Evolutionary conservation across 1,140 invertebrate genomes (phyloP).

Genomic region (Tenebrio molitor): DNA sequence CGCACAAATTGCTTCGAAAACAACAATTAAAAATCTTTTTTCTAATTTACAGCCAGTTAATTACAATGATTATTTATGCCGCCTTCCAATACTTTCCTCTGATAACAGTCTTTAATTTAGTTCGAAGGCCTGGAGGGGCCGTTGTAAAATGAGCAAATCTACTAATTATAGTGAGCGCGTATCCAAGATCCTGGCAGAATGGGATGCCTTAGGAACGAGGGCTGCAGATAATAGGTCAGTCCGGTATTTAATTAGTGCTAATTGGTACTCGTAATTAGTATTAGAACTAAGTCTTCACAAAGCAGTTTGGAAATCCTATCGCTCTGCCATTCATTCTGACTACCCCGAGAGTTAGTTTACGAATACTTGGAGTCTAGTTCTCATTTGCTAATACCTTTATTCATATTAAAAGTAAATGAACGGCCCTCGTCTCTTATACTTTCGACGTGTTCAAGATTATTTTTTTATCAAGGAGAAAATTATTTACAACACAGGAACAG

Average conservation of each 20-base stretch:
- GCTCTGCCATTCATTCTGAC: conserved; percentile 49
- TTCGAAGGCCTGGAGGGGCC: conserved; percentile 41
- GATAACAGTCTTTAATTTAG: conserved; percentile 47
- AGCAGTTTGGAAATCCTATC: conserved; percentile 62
- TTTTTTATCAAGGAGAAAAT: too few species aligned
- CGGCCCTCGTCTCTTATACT: too few species aligned
- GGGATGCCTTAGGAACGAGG: conserved; percentile 54
- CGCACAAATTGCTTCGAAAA: too few species aligned
- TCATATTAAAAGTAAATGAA: conserved; percentile 8
- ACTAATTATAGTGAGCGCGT: conserved; percentile 57
- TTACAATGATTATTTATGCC: conserved; percentile 43
- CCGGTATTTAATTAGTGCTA: conserved; percentile 61
- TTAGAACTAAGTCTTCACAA: conserved; percentile 62
- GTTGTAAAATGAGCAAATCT: conserved; percentile 50
- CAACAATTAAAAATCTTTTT: conserved; percentile 6
- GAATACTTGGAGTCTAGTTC: conserved; percentile 48
- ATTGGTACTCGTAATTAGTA: conserved; percentile 63
- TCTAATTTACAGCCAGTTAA: background rate
- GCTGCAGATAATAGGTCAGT: conserved; percentile 61
- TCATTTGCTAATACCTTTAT: conserved; percentile 52
- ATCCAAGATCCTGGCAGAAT: conserved; percentile 56
- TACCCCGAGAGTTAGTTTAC: conserved; percentile 37
- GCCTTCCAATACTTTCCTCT: conserved; percentile 33
- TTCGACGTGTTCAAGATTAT: too few species aligned
- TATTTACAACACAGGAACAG: too few species aligned